Evolutionary conservation across 1,140 invertebrate species (phyloP).

Genomic region (Drosophila burlai): DNA sequence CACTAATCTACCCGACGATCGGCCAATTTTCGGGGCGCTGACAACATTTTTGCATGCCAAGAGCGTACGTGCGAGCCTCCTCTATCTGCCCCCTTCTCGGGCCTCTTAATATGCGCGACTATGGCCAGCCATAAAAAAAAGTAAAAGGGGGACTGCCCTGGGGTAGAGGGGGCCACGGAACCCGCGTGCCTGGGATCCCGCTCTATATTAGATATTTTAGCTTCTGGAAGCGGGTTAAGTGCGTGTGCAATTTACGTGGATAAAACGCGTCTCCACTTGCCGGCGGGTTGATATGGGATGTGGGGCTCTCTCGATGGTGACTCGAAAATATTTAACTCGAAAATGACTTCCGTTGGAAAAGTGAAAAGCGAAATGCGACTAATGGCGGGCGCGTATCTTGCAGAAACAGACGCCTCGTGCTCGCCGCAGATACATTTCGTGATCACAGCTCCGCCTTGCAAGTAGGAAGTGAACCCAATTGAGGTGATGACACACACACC

Average conservation of each 20-base stretch:
- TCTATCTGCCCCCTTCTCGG: not conserved
- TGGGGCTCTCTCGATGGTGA: slow-evolving; percentile 10
- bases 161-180: slow-evolving; percentile 6
- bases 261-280: slow-evolving; percentile 48
- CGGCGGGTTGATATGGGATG: not conserved
- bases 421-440: slow-evolving; percentile 64
- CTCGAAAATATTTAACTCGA: slow-evolving; percentile 54
- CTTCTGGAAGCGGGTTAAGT: slow-evolving; percentile 80
- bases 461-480: slow-evolving; percentile 84
- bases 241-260: slow-evolving; percentile 79
- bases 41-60: slow-evolving; percentile 49
- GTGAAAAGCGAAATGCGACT: slow-evolving; percentile 65
- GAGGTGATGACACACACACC: slow-evolving; percentile 81
- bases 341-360: slow-evolving; percentile 75
- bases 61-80: slow-evolving; percentile 19
- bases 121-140: slow-evolving; percentile 39
- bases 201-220: slow-evolving; percentile 59
- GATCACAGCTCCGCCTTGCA: slow-evolving; percentile 58
- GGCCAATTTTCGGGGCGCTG: slow-evolving; percentile 37
- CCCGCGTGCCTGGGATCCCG: slow-evolving; percentile 46
- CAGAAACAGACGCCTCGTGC: slow-evolving; percentile 13
- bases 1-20: slow-evolving; percentile 61
- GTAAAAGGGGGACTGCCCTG: slow-evolving; percentile 10
- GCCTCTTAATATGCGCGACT: slow-evolving; percentile 51
- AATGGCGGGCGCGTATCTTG: slow-evolving; percentile 59